Conservation (phyloP, 2,888 invertebrate species). For the Drosophila robusta region DNA sequence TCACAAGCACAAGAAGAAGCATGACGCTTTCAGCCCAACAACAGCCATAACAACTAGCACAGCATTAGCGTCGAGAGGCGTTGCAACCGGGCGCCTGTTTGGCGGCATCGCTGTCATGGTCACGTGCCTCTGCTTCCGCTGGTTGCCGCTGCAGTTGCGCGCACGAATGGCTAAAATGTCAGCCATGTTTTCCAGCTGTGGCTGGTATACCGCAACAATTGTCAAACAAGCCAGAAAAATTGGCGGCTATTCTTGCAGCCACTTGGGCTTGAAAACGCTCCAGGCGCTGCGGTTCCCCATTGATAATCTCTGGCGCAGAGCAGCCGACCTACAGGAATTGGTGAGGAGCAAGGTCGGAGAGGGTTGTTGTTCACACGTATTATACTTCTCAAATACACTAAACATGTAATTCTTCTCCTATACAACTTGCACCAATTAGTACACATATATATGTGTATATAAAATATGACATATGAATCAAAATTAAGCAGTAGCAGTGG, state of each 20-base stretch:
- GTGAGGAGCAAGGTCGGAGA: not conserved
- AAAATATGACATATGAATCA: too few relatives aligned
- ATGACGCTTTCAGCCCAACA: slow-evolving; percentile 47
- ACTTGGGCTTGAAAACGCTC: slow-evolving; percentile 25
- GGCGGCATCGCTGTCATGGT: slow-evolving; percentile 70
- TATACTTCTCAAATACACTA: too few relatives aligned
- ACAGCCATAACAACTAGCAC: slow-evolving; percentile 66
- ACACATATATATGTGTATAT: too few relatives aligned
- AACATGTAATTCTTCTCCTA: too few relatives aligned
- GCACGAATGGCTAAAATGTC: slow-evolving; percentile 67
- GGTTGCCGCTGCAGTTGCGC: slow-evolving; percentile 50
- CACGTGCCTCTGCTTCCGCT: slow-evolving; percentile 67
- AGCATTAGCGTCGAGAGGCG: slow-evolving; percentile 55
- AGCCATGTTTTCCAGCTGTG: slow-evolving; percentile 51
- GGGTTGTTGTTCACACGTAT: too few relatives aligned
- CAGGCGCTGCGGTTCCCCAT: slow-evolving; percentile 23
- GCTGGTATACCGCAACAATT: slow-evolving; percentile 64
- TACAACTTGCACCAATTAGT: too few relatives aligned
- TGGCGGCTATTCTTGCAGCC: slow-evolving; percentile 51
- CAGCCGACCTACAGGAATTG: not conserved
- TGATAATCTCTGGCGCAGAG: slow-evolving; percentile 15
- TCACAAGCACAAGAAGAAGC: slow-evolving; percentile 15
- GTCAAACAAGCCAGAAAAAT: slow-evolving; percentile 77
- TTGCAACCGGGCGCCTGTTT: slow-evolving; percentile 19
- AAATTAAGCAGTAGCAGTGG: too few relatives aligned